These are phyloP conservation scores for Tolypeutes matacus DNA, from an alignment of 2,797 vertebrate species.

Conservation along the genomic window DNA sequence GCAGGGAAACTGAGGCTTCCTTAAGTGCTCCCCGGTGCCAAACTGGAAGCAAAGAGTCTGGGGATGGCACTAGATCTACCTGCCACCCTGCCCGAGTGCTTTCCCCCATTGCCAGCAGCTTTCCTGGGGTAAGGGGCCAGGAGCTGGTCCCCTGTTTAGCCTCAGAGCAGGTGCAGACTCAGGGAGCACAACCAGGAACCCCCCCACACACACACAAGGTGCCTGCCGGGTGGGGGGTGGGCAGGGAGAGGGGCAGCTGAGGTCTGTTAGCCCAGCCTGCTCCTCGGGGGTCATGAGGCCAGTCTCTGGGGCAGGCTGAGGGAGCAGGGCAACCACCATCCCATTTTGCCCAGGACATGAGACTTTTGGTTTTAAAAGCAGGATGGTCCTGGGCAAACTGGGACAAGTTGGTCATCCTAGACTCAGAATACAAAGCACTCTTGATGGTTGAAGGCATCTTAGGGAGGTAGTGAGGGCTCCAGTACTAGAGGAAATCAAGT, in stretches of 20 bases:
- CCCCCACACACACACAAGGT: fast-evolving
- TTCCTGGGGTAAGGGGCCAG: too few relatives aligned
- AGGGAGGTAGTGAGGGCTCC: neutral
- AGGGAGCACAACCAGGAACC: neutral
- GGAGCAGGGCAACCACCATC: neutral
- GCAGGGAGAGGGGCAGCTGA: neutral
- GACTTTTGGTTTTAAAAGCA: neutral
- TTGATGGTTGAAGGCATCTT: neutral
- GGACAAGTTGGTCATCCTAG: neutral
- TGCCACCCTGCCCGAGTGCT: fast-evolving
- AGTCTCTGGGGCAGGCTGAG: neutral
- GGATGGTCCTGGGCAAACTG: neutral
- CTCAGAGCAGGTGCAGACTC: neutral
- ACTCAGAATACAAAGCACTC: neutral
- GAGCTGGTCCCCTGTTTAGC: too few relatives aligned
- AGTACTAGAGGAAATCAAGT: neutral
- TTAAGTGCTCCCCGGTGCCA: too few relatives aligned
- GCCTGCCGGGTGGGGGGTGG: neutral
- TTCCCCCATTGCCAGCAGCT: neutral
- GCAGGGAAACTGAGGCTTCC: neutral
- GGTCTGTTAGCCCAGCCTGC: neutral
- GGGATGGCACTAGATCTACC: neutral
- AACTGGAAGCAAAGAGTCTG: neutral
- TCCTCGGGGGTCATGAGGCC: neutral
- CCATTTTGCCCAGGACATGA: neutral